A percentile compares a stretch with the other conserved stretches of the same genome.
phyloP scores from a whole-genome alignment of 2,113 vertebrate genomes.

The Columba livia region DNA sequence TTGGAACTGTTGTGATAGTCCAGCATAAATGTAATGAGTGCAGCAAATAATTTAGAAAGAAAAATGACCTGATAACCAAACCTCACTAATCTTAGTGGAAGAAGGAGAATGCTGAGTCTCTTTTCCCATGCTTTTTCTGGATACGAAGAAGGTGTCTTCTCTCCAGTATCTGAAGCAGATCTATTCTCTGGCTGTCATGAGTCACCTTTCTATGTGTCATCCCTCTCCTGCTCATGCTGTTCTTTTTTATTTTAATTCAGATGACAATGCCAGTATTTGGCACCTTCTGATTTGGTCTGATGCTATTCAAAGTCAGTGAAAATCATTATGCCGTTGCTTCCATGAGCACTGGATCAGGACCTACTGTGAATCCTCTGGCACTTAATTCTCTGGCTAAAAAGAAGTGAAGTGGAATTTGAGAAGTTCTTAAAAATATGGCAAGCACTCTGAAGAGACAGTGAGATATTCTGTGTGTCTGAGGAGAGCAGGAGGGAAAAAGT shows the following conservation, averaged over 20 bases:
- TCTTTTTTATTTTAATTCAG: not conserved
- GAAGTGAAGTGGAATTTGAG: not conserved
- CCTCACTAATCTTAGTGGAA: not conserved
- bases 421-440: not conserved
- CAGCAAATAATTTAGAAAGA: not conserved
- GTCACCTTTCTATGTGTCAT: constrained; percentile 1
- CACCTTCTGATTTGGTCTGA: not conserved
- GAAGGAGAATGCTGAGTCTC: not conserved
- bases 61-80: not conserved
- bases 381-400: not conserved
- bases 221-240: not conserved
- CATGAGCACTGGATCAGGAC: not conserved
- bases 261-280: not conserved
- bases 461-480: not conserved
- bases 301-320: not conserved
- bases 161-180: not conserved
- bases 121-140: not conserved
- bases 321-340: not conserved
- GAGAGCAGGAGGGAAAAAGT: not conserved
- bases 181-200: not conserved
- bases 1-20: not conserved
- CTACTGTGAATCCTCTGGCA: not conserved
- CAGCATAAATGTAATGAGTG: not conserved
- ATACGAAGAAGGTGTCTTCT: not conserved
- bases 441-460: not conserved